Base-by-base conservation (phyloP, 2,888 invertebrate species). In the Leptura quadrifasciata region DNA sequence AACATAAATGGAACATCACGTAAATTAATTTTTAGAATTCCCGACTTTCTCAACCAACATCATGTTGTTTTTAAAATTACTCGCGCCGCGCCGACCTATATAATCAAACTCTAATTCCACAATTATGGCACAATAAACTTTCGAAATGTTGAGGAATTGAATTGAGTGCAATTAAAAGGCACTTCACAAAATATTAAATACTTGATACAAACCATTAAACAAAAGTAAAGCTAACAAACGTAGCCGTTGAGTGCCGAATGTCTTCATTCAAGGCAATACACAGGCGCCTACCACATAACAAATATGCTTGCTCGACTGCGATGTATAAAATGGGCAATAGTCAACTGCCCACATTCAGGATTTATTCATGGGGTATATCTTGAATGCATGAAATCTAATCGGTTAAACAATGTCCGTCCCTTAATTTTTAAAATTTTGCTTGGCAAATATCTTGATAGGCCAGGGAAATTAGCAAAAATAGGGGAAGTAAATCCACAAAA, bases 191-290 rank as follows among this genome's bases (percentile, higher is more conserved):
- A 76, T 74, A 78, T 64, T 74, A 76, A 76, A 73, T 78, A 67
- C 73, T 65, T 67, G 75, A 74, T 75, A 68, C 70, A 70, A 70
- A 67, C 63, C 75, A 60, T 78, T 75, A 68, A 68, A 69, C 63
- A 52, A 74, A 78, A 71, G 61, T 71, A 61, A 24, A 58, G 70
- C 47, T 57, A 64, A 70, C 74, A 64, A 70, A 75, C 64, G 74
- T 47, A 35, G 65, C 58, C 74, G 67, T 55, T 76, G 78, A 79
- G 77, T 73, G 75, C 35, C 54, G 72, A 79, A 81, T 78, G 78
- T 81, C 81, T 79, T 80, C 78, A 81, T 79, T 77, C 78, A 76
- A 65, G 71, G 76, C 77, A 72, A 76, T 77, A 79, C 69, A 72
- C 69, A 78, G 76, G 76, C 76, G 75, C 73, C 74, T 67, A 68